Evolutionary conservation across 2,113 vertebrate genomes (phyloP).

Genomic region (Gymnarchus niloticus): DNA sequence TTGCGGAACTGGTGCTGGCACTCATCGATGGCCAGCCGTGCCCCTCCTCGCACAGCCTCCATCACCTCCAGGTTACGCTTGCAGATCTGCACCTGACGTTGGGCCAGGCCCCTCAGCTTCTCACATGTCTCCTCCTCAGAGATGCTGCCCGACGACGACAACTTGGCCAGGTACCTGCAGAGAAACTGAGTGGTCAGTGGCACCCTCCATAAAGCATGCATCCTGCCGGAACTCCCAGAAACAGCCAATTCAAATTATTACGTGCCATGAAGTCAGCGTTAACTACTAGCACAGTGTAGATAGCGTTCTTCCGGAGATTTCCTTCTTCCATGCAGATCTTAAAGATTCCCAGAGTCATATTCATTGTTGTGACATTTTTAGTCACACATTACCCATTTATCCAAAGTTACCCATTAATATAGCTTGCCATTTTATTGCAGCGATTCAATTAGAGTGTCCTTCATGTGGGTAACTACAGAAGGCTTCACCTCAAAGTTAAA

Average conservation of each 20-base stretch:
- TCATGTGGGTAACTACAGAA: not conserved
- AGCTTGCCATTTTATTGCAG: not conserved
- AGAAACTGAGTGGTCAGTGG: not conserved
- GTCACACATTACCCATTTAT: not conserved
- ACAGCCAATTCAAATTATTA: not conserved
- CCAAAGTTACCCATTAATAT: constrained; percentile 3
- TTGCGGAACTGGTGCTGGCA: constrained; percentile 97
- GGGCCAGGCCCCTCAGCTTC: constrained; percentile 90
- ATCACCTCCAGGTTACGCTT: constrained; percentile 96
- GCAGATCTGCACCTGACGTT: constrained; percentile 97
- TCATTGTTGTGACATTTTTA: not conserved
- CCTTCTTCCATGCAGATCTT: not conserved
- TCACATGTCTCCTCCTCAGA: constrained; percentile 91
- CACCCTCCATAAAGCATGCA: not conserved
- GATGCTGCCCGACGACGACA: constrained; percentile 93
- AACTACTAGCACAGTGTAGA: not conserved
- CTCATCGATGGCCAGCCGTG: constrained; percentile 92
- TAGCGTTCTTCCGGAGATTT: not conserved
- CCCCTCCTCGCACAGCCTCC: constrained; percentile 89
- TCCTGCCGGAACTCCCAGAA: not conserved
- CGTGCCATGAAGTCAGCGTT: not conserved
- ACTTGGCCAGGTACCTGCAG: constrained; percentile 86
- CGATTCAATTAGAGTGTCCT: not conserved
- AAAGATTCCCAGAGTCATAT: not conserved
- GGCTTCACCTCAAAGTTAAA: not conserved